Base-by-base conservation (phyloP, 2,797 vertebrate genomes). In the Glossophaga mutica region DNA sequence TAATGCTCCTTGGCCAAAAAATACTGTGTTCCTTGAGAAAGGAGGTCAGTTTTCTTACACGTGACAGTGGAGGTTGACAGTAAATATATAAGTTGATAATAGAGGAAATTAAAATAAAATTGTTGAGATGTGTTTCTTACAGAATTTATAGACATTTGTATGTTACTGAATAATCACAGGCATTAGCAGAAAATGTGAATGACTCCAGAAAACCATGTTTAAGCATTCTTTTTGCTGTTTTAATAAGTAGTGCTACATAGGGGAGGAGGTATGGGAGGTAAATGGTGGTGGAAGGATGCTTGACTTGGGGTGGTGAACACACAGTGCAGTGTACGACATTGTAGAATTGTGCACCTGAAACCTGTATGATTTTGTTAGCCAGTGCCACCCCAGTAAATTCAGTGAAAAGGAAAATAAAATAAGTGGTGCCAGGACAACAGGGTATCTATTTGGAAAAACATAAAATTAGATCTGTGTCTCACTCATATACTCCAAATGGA, bases 41-140 rank as follows among this genome's bases (percentile, higher is more conserved):
- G 48, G 12, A 57, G 55, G 18, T 7, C 14, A 48, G 2, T 94
- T 81, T 93, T 85, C 21, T 81, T 82, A 82, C 14, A 7, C 59
- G 73, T 2, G 70, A 32, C 15, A 86, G 6, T 92, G 76, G 39
- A 71, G 10, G 91, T 73, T 95, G 57, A 90, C 10, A 78, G 32
- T 15, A 87, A 48, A 73, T 50, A 76, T 9, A 55, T 65, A 87
- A 29, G 24, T 79, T 79, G n/a, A 78, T 76, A 52, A 50, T 67
- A 88, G 86, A 88, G 50, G 34, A 88, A 74, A 62, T 81, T 32
- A 94, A 92, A 83, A 90, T 34, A 92, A 92, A 83, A 93, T 83
- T 55, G 26, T 39, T 37, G 34, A 77, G 37, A 57, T 90, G 16
- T 29, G 2, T 91, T 95, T 92, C n/a, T 87, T 91, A 57, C 46